Evolutionary conservation across 2,113 vertebrate species (phyloP).

Genomic region (Takifugu flavidus): DNA sequence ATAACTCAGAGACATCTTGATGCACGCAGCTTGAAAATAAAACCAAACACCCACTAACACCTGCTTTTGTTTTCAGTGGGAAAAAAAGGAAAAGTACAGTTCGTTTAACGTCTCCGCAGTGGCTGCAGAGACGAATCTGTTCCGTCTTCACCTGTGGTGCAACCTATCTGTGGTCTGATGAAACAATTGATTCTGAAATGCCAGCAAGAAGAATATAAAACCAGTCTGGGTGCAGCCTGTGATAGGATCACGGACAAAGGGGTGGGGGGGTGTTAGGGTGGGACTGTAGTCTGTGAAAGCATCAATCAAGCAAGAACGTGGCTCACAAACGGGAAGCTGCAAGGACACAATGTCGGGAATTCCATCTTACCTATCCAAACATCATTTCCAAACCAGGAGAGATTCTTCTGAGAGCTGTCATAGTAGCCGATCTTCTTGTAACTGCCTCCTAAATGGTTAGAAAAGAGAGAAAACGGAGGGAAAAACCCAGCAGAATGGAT

Average conservation of each 20-base stretch:
- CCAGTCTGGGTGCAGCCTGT: too few relatives aligned
- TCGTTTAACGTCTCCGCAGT: background rate
- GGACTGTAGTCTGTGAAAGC: background rate
- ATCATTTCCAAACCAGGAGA: slow-evolving; percentile 88
- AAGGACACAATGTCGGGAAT: slow-evolving; percentile 1
- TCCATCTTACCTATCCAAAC: slow-evolving; percentile 85
- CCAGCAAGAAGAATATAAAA: too few relatives aligned
- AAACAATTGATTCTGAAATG: too few relatives aligned
- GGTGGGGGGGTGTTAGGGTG: too few relatives aligned
- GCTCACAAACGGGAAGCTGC: slow-evolving; percentile 19
- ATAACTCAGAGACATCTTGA: background rate
- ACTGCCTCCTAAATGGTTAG: slow-evolving; percentile 74
- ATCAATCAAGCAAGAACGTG: slow-evolving; percentile 27
- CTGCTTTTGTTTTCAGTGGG: background rate
- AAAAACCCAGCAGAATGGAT: background rate
- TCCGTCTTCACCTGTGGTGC: background rate
- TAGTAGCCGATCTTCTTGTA: slow-evolving; percentile 95
- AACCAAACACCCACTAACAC: background rate
- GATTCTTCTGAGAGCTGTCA: slow-evolving; percentile 90
- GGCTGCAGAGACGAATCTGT: background rate
- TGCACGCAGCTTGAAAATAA: background rate
- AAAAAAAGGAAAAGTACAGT: background rate
- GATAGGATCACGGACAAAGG: too few relatives aligned
- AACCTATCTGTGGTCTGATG: too few relatives aligned
- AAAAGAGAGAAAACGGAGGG: background rate